Evolutionary conservation across 2,888 invertebrate genomes (phyloP).

Genomic region (Zygothrica quintamaculata): DNA sequence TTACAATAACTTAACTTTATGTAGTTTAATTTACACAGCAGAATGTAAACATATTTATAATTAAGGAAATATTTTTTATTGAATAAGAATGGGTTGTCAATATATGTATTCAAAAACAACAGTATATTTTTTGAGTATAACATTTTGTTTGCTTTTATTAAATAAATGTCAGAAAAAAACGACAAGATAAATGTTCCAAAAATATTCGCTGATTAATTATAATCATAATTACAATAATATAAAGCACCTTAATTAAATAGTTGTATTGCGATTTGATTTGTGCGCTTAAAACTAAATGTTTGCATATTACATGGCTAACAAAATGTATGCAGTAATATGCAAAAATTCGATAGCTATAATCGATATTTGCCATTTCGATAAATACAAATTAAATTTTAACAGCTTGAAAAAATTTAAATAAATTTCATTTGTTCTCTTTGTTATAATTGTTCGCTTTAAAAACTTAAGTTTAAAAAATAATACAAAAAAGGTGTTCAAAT

Average conservation of each 20-base stretch:
- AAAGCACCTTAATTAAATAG: conserved; percentile 66
- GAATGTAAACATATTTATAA: no score
- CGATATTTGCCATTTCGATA: conserved; percentile 12
- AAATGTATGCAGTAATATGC: conserved; percentile 14
- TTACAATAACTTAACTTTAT: no score
- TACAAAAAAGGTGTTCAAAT: conserved; percentile 24
- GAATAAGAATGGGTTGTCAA: no score
- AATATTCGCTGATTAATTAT: conserved; percentile 54
- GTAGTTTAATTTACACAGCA: no score
- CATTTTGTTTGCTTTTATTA: conserved; percentile 61
- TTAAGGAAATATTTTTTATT: no score
- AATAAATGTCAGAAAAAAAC: conserved; percentile 43
- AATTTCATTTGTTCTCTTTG: conserved; percentile 10
- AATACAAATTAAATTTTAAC: conserved; percentile 11
- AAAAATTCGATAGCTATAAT: conserved; percentile 1
- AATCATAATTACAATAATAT: conserved; percentile 21
- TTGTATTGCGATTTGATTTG: conserved; percentile 50
- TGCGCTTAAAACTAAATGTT: conserved; percentile 52
- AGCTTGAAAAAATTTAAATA: not conserved
- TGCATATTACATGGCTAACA: not conserved
- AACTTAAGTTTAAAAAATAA: not conserved
- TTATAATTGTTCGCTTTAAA: no score
- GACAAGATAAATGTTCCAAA: conserved; percentile 53
- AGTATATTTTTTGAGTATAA: conserved; percentile 36
- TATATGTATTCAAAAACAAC: no score